Evolutionary conservation across 2,888 invertebrate species (phyloP).

Genomic region (Seira sanloemensis): DNA sequence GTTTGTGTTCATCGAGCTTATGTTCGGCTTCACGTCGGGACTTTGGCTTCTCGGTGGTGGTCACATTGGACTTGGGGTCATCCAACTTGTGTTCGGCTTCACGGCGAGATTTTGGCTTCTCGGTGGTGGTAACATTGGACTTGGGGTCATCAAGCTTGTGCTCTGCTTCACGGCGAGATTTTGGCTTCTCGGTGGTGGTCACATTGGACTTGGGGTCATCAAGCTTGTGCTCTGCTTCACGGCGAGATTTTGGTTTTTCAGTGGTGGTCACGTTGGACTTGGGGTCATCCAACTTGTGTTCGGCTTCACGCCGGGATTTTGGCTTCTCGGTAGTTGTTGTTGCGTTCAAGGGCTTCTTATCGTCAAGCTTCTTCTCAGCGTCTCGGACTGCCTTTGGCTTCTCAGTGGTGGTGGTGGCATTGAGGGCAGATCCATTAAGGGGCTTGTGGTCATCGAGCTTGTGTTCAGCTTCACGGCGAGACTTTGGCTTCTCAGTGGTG

Average conservation of each 20-base stretch:
- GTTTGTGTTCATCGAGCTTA: neutral
- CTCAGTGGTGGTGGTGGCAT: neutral
- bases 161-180: constrained; percentile 5
- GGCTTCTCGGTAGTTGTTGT: neutral
- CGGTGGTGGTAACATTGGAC: neutral
- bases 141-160: neutral
- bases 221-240: neutral
- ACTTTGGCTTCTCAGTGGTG: neutral
- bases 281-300: neutral
- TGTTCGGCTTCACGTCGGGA: neutral
- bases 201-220: neutral
- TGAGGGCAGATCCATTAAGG: neutral
- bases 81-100: neutral
- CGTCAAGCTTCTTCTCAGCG: neutral
- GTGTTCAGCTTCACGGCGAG: neutral
- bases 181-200: neutral
- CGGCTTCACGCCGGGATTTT: neutral
- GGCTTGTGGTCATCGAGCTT: neutral
- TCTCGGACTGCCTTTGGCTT: neutral
- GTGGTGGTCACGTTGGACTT: neutral
- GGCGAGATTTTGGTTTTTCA: neutral
- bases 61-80: neutral
- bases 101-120: neutral
- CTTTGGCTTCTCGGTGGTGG: neutral
- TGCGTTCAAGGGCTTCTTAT: neutral